Conservation (phyloP, 2,797 vertebrate species). For the Astyanax mexicanus region DNA sequence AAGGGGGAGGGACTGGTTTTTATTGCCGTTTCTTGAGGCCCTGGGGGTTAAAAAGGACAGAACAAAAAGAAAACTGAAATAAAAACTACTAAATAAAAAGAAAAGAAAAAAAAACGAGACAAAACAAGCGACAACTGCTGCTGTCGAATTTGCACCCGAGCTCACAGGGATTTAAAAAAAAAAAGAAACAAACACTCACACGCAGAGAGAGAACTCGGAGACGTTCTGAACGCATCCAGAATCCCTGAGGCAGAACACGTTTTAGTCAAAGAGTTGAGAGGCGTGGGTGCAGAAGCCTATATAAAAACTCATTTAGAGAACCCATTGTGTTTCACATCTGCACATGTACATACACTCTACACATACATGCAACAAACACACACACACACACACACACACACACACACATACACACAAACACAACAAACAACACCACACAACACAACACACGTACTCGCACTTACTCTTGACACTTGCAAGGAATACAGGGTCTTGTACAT, state of each 20-base stretch:
- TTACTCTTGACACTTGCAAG: constrained; percentile 63
- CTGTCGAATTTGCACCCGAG: constrained; percentile 28
- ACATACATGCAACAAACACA: too few species aligned
- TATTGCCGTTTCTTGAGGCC: not conserved
- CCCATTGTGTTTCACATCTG: constrained; percentile 23
- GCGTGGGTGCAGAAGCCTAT: constrained; percentile 18
- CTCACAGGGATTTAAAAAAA: constrained; percentile 18
- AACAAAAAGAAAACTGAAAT: constrained; percentile 47
- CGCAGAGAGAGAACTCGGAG: too few species aligned
- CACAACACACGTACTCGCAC: constrained; percentile 7
- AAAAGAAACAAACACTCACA: too few species aligned
- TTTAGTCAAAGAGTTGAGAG: constrained; percentile 4
- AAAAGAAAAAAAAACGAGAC: constrained; percentile 30
- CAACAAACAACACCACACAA: constrained; percentile 26
- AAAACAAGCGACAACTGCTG: constrained; percentile 8
- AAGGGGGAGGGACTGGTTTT: constrained; percentile 62
- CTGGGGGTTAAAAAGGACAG: not conserved
- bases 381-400: constrained; percentile 30
- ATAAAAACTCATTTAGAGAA: constrained; percentile 35
- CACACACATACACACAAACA: constrained; percentile 34
- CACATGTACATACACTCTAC: too few species aligned
- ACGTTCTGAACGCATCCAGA: not conserved
- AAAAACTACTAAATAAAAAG: constrained; percentile 73
- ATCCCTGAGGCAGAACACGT: constrained; percentile 11
- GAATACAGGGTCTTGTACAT: constrained; percentile 95